Percentiles rank a stretch among this genome's conserved stretches.
phyloP scores from a whole-genome alignment of 2,797 vertebrate genomes.

The Poecilia picta region DNA sequence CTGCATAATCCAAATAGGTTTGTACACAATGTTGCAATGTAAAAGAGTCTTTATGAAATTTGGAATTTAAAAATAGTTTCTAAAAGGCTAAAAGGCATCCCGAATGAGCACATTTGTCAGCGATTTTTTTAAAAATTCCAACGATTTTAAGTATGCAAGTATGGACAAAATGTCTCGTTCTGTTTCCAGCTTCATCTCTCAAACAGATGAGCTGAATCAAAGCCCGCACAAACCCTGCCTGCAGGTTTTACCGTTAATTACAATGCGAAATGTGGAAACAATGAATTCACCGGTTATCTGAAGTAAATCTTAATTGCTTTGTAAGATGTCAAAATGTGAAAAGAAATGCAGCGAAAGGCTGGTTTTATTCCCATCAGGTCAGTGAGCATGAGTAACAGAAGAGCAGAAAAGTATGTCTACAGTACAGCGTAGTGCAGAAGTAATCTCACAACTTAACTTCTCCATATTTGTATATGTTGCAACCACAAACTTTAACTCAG shows the following conservation, averaged over 20 bases:
- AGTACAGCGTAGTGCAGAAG: neutral
- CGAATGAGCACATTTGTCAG: neutral
- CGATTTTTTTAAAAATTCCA: neutral
- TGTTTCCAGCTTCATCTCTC: constrained; percentile 42
- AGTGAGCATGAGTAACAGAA: neutral
- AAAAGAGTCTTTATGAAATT: neutral
- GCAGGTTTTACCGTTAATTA: constrained; percentile 50
- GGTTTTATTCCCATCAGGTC: neutral
- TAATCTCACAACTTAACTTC: neutral
- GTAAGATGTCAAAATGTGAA: constrained; percentile 19
- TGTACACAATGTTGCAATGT: neutral
- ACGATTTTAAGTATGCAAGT: neutral
- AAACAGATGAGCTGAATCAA: constrained; percentile 42
- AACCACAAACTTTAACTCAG: neutral
- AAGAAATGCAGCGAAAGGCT: constrained; percentile 3
- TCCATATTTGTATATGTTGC: neutral
- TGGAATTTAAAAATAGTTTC: neutral
- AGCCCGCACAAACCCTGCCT: constrained; percentile 17
- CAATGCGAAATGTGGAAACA: constrained; percentile 49
- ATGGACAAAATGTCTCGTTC: constrained; percentile 32
- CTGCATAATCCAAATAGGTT: neutral
- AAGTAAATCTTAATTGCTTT: constrained; percentile 52
- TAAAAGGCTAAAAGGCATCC: neutral
- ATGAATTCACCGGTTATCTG: constrained; percentile 40
- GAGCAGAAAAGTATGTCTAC: neutral